phyloP scores from a whole-genome alignment of 2,888 invertebrate genomes.

The Odontocerum albicorne region DNA sequence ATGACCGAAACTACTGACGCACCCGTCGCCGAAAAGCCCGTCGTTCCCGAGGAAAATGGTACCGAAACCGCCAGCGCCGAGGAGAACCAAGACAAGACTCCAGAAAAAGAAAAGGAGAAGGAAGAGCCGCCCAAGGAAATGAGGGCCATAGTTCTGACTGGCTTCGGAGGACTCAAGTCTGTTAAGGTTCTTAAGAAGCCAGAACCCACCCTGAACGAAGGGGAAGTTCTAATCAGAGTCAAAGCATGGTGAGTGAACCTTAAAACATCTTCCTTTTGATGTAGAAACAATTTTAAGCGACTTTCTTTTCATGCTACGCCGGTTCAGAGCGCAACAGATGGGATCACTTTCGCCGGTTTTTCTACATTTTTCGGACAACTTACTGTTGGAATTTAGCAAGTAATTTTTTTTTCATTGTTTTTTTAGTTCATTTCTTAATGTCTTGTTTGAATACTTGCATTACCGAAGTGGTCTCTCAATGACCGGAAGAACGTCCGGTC shows the following conservation, averaged over 20 bases:
- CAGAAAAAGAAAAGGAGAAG: slow-evolving; percentile 47
- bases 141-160: slow-evolving; percentile 81
- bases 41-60: slow-evolving; percentile 55
- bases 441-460: too few relatives aligned
- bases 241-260: slow-evolving; percentile 79
- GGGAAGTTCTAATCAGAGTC: slow-evolving; percentile 80
- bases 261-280: not conserved
- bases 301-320: slow-evolving; percentile 11
- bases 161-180: slow-evolving; percentile 84
- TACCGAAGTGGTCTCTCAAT: not conserved
- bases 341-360: slow-evolving; percentile 1
- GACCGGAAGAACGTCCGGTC: slow-evolving; percentile 18
- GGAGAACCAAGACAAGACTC: slow-evolving; percentile 57
- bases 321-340: slow-evolving; percentile 20
- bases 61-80: slow-evolving; percentile 51
- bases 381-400: too few relatives aligned
- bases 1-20: slow-evolving; percentile 60
- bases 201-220: slow-evolving; percentile 69
- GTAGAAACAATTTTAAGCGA: not conserved
- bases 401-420: too few relatives aligned
- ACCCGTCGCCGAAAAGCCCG: slow-evolving; percentile 47
- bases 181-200: slow-evolving; percentile 82
- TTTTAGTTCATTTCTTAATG: too few relatives aligned
- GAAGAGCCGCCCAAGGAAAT: slow-evolving; percentile 76
- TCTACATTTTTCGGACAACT: not conserved